A percentile compares a stretch with the other conserved stretches of the same genome.
phyloP scores from a whole-genome alignment of 2,797 vertebrate species.

The Choloepus didactylus region DNA sequence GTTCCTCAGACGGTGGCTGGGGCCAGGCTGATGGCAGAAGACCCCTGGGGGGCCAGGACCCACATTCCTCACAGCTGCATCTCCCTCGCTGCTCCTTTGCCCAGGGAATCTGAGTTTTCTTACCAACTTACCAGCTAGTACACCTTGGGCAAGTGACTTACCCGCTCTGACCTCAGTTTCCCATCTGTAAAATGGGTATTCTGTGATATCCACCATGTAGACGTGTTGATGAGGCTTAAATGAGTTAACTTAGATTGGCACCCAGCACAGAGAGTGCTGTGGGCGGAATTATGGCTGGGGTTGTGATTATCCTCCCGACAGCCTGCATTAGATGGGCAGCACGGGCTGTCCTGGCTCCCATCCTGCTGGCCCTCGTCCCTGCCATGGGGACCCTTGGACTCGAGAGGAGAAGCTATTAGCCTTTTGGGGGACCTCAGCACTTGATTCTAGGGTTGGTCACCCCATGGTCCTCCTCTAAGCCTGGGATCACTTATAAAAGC shows the following conservation, averaged over 20 bases:
- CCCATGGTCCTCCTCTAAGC: not conserved
- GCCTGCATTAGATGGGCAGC: not conserved
- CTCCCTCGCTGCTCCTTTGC: not conserved
- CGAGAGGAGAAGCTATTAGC: not conserved
- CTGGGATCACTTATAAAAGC: not conserved
- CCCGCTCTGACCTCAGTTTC: slow-evolving; percentile 29
- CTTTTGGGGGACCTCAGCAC: not conserved
- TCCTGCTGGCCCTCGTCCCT: not conserved
- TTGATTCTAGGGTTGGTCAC: not conserved
- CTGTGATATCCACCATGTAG: not conserved
- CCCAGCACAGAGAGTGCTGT: not conserved
- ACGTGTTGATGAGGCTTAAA: not conserved
- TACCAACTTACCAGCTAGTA: not conserved
- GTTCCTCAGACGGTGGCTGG: slow-evolving; percentile 56
- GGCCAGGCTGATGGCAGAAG: slow-evolving; percentile 45
- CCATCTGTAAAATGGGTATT: not conserved
- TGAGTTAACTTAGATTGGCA: not conserved
- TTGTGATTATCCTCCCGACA: not conserved
- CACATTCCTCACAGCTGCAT: not conserved
- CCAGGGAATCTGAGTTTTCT: not conserved
- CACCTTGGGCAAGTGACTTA: not conserved
- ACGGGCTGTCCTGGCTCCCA: not conserved
- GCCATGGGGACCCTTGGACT: not conserved
- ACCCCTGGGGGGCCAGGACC: not conserved
- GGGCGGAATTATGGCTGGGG: not conserved